Percentiles rank a stretch among this genome's conserved stretches.
Conservation (phyloP, 2,888 invertebrate species). For the Phortica okadai region DNA sequence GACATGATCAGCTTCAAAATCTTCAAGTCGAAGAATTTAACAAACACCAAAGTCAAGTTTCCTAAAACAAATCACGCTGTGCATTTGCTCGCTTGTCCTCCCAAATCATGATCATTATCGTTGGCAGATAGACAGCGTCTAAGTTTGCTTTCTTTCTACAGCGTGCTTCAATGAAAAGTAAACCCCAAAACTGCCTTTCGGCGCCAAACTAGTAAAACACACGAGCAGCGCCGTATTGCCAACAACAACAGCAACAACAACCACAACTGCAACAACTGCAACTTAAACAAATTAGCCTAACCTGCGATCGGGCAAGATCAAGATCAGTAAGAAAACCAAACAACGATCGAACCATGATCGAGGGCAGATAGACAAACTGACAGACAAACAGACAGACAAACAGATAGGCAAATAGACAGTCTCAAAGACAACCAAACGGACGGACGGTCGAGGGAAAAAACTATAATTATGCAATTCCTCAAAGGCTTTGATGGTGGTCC, state of each 20-base stretch:
- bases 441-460: constrained; percentile 51
- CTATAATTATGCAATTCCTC: constrained; percentile 75
- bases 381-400: background rate
- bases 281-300: constrained; percentile 57
- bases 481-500: constrained; percentile 73
- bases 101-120: constrained; percentile 67
- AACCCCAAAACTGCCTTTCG: constrained; percentile 21
- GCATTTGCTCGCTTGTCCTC: background rate
- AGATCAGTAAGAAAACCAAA: constrained; percentile 2
- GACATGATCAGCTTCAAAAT: constrained; percentile 1
- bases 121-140: constrained; percentile 8
- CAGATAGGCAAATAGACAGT: background rate
- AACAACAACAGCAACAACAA: background rate
- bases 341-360: background rate
- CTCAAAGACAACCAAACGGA: background rate
- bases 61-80: background rate
- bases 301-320: constrained; percentile 39
- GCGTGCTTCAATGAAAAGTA: background rate
- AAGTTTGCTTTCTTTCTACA: constrained; percentile 6
- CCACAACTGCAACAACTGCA: background rate
- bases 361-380: background rate
- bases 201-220: constrained; percentile 26
- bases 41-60: constrained; percentile 1
- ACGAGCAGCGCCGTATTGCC: background rate
- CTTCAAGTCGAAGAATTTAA: background rate